Conservation (phyloP, 2,888 invertebrate genomes). For the Drosophila ustulata region DNA sequence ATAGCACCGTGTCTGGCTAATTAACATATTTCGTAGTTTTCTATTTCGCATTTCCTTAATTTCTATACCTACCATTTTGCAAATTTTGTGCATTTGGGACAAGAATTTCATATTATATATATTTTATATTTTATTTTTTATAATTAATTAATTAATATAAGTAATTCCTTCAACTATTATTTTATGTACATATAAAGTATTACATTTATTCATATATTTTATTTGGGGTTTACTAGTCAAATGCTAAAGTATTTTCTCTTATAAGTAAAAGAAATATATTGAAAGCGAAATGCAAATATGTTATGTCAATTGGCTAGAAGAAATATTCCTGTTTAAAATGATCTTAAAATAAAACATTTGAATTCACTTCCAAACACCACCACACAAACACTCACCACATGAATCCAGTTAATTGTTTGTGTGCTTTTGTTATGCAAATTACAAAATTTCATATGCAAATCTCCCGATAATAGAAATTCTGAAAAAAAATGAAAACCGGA, state of each 20-base stretch:
- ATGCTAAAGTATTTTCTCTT: too few species aligned
- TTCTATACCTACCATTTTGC: conserved; percentile 50
- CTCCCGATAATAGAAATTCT: conserved; percentile 43
- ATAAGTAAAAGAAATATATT: background rate
- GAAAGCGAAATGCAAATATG: conserved; percentile 54
- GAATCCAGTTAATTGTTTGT: conserved; percentile 13
- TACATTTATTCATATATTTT: too few species aligned
- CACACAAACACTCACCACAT: background rate
- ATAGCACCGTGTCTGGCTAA: conserved; percentile 42
- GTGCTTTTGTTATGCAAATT: conserved; percentile 68
- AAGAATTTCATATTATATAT: conserved; percentile 39
- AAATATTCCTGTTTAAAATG: conserved; percentile 39
- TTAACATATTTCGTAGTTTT: conserved; percentile 51
- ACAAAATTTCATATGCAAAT: conserved; percentile 66
- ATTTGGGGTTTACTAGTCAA: too few species aligned
- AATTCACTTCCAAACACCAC: conserved; percentile 16
- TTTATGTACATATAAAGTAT: too few species aligned
- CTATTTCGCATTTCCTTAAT: conserved; percentile 26
- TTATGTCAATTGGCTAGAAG: background rate
- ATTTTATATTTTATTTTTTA: conserved; percentile 6
- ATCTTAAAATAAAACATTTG: conserved; percentile 24
- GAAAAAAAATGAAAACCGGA: conserved; percentile 35
- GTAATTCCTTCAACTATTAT: too few species aligned
- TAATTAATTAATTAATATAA: too few species aligned
- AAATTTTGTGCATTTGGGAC: conserved; percentile 46